Evolutionary conservation across 2,797 vertebrate genomes (phyloP).

Genomic region (Alectoris magna): DNA sequence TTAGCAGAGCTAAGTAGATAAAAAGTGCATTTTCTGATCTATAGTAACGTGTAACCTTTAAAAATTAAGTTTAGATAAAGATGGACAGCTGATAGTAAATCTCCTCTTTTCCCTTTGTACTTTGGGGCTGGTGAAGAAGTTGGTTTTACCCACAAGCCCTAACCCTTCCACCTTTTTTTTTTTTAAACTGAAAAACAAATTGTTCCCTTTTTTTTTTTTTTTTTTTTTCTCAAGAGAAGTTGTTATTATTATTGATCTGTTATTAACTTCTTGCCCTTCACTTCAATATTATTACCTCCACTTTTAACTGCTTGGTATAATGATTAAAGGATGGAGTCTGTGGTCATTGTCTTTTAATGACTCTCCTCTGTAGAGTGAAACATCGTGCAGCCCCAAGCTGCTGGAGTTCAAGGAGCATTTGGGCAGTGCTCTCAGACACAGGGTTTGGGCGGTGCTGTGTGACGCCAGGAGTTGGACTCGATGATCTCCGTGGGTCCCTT

Average conservation of each 20-base stretch:
- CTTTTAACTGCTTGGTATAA: background rate
- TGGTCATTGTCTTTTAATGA: background rate
- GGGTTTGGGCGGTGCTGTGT: too few relatives aligned
- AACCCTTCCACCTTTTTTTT: background rate
- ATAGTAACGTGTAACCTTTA: background rate
- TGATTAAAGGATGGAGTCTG: background rate
- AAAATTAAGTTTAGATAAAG: background rate
- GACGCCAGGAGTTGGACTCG: too few relatives aligned
- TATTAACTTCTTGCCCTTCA: background rate
- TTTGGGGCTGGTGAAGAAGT: background rate
- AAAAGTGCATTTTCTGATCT: background rate
- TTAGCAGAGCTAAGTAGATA: background rate
- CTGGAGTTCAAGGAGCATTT: too few relatives aligned
- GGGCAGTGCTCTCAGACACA: too few relatives aligned
- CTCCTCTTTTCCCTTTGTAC: background rate
- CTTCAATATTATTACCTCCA: background rate
- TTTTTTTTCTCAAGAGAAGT: background rate
- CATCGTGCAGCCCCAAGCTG: background rate
- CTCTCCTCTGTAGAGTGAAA: background rate
- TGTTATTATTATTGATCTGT: background rate
- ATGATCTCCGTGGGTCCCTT: too few relatives aligned
- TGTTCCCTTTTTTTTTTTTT: background rate
- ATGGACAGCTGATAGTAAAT: background rate
- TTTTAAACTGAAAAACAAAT: background rate
- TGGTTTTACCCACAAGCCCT: background rate